Evolutionary conservation across 1,140 invertebrate species (phyloP), one percentile per base, ranked within the genome.

Genomic region (Oryzaephilus surinamensis): DNA sequence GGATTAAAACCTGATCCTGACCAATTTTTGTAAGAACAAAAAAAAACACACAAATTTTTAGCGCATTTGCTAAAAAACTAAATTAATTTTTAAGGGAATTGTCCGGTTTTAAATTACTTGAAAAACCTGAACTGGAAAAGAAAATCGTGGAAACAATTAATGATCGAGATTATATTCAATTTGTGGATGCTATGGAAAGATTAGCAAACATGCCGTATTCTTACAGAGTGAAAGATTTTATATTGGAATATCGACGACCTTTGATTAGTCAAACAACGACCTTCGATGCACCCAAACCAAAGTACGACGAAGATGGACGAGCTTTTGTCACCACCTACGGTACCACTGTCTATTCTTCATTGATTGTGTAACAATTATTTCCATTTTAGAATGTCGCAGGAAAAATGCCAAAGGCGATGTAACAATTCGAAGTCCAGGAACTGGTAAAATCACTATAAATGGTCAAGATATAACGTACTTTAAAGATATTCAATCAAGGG

Each of bases 361-460:
- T 15, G 3, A 26, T 10, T 37, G 29, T 32, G 8, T 18, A 29
- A 30, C 17, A 19, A 20, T 13, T 33, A 33, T 18, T 10, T 3
- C 15, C 24, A 26, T 49, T 50, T 51, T 59, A 84, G 85, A 80
- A 55, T 81, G 74, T 55, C 57, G 74, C 31, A 70, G 85, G 41
- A 94, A 93, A 62, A 63, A 60, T 31, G 70, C 81, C 1, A 64
- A 67, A 49, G 88, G 72, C 1, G 56, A 68, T 46, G 82, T 88
- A 0, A 82, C 70, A 11, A 52, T 90, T 2, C 65, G 60, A 34
- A 76, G 72, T 6, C 79, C 87, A 33, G 92, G 92, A 11, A 78
- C 81, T 20, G 92, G 92, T 8, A 71, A 79, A 54, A 74, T 95
- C 38, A 74, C 61, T 14, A 84, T 96, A 27, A 94, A 96, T 66